Evolutionary conservation across 2,888 invertebrate species (phyloP), one percentile per base, ranked within the genome.

Genomic region (Pollenia griseotomentosa): DNA sequence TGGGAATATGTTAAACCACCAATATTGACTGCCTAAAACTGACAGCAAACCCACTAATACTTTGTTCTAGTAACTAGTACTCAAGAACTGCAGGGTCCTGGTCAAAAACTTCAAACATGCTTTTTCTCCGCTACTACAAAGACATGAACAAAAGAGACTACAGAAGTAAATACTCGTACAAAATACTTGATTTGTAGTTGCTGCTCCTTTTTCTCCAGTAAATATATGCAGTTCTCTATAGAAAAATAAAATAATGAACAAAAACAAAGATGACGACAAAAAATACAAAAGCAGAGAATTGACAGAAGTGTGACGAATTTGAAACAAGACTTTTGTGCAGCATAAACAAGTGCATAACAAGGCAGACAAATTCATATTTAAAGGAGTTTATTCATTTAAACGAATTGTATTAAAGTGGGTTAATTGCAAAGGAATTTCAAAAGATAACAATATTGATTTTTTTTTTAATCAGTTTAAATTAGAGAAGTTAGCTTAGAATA

Each of bases 281-380:
- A 33, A 33, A 4, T 33, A 6, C 33, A 33, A 48, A 74, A 16
- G 33, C 23, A 12, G n/a, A 3, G 23, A 75, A 75, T 82, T 75
- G 61, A 75, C 61, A 61, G 51, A 75, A 75, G 82, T 82, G 83
- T 83, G 75, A 75, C 63, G 75, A 75, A 48, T 75, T 75, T 53
- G 33, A 51, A 11, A 7, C 11, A 40, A 23, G 59, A 73, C 33
- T 73, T 73, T 61, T 61, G 16, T 68, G 33, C 14, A 33, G n/a
- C n/a, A 51, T 51, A 48, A 23, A 8, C 33, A 48, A 46, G 11
- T 11, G 19, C 2, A n/a, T 11, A 57, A 12, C n/a, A 23, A 46
- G 44, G 33, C 59, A 42, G 19, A 42, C 7, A 16, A 19, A 53
- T 44, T 19, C 33, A 4, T 14, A 8, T 16, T 7, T 73, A 59